These are phyloP conservation scores for Synergus japonicus DNA, from an alignment of 2,888 invertebrate species.

Conservation along the genomic window DNA sequence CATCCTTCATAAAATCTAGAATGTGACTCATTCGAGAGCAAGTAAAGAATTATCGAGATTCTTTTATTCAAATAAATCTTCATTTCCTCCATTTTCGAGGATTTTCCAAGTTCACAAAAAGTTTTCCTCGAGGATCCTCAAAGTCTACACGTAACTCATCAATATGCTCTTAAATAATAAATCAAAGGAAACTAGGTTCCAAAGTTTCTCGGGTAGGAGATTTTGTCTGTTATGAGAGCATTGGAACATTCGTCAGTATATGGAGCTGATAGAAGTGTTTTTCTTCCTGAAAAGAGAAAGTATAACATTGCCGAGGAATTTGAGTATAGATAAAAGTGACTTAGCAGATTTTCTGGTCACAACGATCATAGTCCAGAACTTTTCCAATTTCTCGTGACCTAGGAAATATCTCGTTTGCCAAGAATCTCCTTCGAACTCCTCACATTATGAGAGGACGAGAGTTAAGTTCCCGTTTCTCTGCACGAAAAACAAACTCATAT, in stretches of 20 bases:
- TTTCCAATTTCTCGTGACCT: slow-evolving; percentile 44
- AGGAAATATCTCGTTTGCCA: neutral
- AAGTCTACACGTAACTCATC: slow-evolving; percentile 17
- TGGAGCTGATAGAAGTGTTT: neutral
- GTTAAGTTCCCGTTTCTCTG: slow-evolving; percentile 40
- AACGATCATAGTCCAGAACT: slow-evolving; percentile 41
- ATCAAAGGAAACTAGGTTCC: slow-evolving; percentile 8
- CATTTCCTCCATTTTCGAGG: slow-evolving; percentile 1
- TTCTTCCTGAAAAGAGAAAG: neutral
- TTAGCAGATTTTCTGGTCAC: slow-evolving; percentile 44
- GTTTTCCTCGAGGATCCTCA: slow-evolving; percentile 8
- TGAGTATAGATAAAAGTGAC: slow-evolving; percentile 9
- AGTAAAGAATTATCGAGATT: neutral
- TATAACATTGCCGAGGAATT: neutral
- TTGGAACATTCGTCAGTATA: slow-evolving; percentile 9
- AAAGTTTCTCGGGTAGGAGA: neutral
- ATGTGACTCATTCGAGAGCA: neutral
- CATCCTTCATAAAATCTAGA: slow-evolving; percentile 16
- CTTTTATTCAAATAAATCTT: slow-evolving; percentile 3
- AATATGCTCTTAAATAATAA: slow-evolving; percentile 4
- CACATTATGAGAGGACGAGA: slow-evolving; percentile 3
- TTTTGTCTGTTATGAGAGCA: neutral
- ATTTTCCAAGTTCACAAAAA: slow-evolving; percentile 29
- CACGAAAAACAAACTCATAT: slow-evolving; percentile 47
- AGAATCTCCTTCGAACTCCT: slow-evolving; percentile 18